Conservation (phyloP, 2,113 vertebrate genomes). For the Bufo bufo region DNA sequence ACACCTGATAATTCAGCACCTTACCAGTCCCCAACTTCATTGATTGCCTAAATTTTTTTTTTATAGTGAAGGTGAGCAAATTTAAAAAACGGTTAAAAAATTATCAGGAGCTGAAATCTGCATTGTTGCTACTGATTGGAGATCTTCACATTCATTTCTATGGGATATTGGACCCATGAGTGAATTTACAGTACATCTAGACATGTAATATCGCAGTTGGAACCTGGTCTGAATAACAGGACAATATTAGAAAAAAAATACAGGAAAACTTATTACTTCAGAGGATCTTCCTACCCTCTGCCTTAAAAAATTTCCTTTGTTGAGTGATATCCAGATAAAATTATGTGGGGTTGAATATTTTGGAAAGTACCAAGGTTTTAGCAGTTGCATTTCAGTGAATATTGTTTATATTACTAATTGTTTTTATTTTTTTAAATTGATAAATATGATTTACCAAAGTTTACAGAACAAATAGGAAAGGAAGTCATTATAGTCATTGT, state of each 20-base stretch:
- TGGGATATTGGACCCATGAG: neutral
- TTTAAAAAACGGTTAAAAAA: too few species aligned
- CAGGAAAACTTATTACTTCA: neutral
- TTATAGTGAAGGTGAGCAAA: too few species aligned
- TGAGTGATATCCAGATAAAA: neutral
- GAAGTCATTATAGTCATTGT: neutral
- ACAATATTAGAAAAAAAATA: neutral
- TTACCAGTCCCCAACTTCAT: too few species aligned
- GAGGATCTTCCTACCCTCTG: neutral
- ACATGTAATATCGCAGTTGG: neutral
- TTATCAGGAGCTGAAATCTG: too few species aligned
- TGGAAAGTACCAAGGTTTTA: conserved; percentile 16
- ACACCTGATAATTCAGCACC: too few species aligned
- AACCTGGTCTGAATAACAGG: neutral
- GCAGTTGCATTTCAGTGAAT: neutral
- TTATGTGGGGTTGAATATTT: neutral
- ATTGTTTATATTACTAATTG: neutral
- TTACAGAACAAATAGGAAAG: neutral
- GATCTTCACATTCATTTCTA: neutral
- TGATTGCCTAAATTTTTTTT: too few species aligned
- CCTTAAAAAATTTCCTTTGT: neutral
- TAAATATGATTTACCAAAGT: neutral
- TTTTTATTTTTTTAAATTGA: neutral
- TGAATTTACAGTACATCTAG: neutral
- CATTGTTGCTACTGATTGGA: too few species aligned